These are phyloP conservation scores for Calliphora vicina DNA, from an alignment of 1,140 invertebrate species.

Conservation along the genomic window DNA sequence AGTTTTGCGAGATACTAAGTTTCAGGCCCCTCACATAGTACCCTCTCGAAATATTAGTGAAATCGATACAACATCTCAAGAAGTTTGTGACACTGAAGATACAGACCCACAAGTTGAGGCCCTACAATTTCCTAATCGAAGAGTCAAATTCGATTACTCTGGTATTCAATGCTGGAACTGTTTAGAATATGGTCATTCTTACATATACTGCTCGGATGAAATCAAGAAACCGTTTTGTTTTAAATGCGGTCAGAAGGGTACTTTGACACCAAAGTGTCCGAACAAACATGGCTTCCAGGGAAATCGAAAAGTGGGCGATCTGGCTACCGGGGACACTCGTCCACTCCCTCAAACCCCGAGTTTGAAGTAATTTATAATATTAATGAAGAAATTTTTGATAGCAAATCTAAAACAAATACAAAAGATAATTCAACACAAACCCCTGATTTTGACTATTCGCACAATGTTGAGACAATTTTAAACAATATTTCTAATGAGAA, in stretches of 20 bases:
- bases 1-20: neutral
- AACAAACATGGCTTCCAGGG: neutral
- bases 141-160: neutral
- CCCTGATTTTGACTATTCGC: neutral
- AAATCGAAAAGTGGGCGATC: neutral
- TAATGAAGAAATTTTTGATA: neutral
- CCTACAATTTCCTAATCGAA: neutral
- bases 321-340: too few relatives aligned
- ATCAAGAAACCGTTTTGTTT: neutral
- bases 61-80: neutral
- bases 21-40: neutral
- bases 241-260: slow-evolving; percentile 3
- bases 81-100: neutral
- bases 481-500: too few relatives aligned
- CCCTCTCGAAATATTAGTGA: neutral
- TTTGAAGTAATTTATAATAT: neutral
- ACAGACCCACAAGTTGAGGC: slow-evolving; percentile 4
- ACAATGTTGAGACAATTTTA: too few relatives aligned
- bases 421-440: neutral
- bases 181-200: neutral
- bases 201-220: neutral
- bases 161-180: slow-evolving; percentile 18
- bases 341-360: slow-evolving; percentile 16
- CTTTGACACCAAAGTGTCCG: neutral
- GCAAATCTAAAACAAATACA: neutral